These are phyloP conservation scores for Turritopsis rubra DNA, from an alignment of 30 jellyfish, hydroid and myxozoan genomes.

Conservation along the genomic window DNA sequence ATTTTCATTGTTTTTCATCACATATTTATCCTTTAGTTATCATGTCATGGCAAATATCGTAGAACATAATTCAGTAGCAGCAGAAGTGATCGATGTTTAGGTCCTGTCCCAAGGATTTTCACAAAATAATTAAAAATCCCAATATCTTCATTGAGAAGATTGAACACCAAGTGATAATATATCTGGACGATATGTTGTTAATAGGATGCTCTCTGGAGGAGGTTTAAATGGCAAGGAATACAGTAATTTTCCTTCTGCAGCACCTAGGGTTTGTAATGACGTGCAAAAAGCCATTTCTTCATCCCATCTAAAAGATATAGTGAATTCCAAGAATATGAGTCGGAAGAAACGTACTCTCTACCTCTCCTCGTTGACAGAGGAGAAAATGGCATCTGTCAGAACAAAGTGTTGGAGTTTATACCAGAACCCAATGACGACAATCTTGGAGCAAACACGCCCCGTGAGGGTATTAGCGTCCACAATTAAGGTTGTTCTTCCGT, in stretches of 20 bases:
- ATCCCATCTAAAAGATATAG: background rate
- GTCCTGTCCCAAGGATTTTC: background rate
- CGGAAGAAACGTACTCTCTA: too few species aligned
- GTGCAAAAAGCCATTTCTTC: background rate
- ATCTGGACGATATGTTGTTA: background rate
- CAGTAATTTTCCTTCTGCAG: background rate
- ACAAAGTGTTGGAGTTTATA: background rate
- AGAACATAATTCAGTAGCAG: too few species aligned
- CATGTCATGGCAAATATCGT: too few species aligned
- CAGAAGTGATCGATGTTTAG: too few species aligned
- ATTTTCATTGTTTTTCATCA: too few species aligned
- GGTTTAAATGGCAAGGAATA: background rate
- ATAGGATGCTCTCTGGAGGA: background rate
- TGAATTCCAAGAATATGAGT: background rate
- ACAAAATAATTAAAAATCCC: too few species aligned
- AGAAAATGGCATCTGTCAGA: background rate
- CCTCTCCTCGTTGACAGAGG: slow-evolving; percentile 2
- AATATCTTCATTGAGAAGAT: background rate
- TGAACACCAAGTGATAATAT: background rate
- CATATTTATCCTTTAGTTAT: too few species aligned
- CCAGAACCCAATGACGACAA: background rate
- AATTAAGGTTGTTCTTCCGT: background rate
- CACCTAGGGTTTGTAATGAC: background rate
- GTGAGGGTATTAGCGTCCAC: background rate
- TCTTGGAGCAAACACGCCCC: background rate